Conservation (phyloP, 37 sponge, comb jelly and placozoan species). For the Petrosia ficiformis region DNA sequence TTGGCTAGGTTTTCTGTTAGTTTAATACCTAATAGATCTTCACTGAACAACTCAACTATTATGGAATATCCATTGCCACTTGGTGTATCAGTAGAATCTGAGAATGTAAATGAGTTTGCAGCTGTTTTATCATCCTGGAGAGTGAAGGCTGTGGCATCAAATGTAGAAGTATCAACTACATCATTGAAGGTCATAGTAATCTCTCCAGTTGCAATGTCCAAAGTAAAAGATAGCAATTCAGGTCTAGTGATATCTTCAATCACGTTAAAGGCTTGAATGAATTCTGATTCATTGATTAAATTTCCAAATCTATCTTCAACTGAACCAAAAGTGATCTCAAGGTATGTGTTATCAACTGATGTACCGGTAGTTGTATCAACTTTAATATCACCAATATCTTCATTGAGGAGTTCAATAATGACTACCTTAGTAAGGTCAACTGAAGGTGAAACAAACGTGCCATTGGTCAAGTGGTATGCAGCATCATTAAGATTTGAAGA, state of each 20-base stretch:
- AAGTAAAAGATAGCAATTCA: slow-evolving; percentile 51
- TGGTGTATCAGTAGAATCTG: slow-evolving; percentile 24
- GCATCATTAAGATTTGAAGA: slow-evolving; percentile 23
- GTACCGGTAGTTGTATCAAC: slow-evolving; percentile 43
- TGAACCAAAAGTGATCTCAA: slow-evolving; percentile 15
- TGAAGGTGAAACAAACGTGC: slow-evolving; percentile 24
- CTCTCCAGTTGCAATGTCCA: slow-evolving; percentile 72
- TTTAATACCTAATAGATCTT: slow-evolving; percentile 76
- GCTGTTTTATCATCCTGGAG: slow-evolving; percentile 58
- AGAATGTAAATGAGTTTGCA: slow-evolving; percentile 20
- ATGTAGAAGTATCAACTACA: slow-evolving; percentile 73
- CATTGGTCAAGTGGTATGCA: slow-evolving; percentile 30
- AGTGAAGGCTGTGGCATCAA: slow-evolving; percentile 69
- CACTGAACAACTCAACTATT: slow-evolving; percentile 53
- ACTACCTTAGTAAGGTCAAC: slow-evolving; percentile 25
- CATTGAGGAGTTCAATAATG: slow-evolving; percentile 25
- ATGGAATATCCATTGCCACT: slow-evolving; percentile 66
- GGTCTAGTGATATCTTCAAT: slow-evolving; percentile 73
- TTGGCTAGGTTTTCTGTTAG: slow-evolving; percentile 63
- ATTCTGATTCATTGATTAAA: slow-evolving; percentile 2
- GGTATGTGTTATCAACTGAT: slow-evolving; percentile 49
- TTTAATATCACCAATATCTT: slow-evolving; percentile 68
- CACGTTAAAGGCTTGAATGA: slow-evolving; percentile 32
- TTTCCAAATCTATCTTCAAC: slow-evolving; percentile 51
- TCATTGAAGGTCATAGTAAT: slow-evolving; percentile 83